Evolutionary conservation across 2,888 invertebrate species (phyloP).

Genomic region (Nasonovia ribisnigri): DNA sequence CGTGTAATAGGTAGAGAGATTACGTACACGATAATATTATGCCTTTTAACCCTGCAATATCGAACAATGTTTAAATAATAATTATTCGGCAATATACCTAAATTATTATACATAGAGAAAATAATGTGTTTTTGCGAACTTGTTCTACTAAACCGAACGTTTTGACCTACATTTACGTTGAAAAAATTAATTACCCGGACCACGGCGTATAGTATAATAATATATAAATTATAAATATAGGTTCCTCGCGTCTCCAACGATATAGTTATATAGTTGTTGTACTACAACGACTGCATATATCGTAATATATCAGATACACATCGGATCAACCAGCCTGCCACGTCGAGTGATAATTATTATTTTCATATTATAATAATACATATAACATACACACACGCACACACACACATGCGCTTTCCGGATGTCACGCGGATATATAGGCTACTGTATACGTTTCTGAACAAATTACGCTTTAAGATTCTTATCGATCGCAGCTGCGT

Average conservation of each 20-base stretch:
- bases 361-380: background rate
- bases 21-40: background rate
- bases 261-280: too few relatives aligned
- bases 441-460: slow-evolving; percentile 29
- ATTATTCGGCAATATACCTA: background rate
- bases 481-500: slow-evolving; percentile 24
- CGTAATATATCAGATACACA: background rate
- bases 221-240: background rate
- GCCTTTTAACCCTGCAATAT: background rate
- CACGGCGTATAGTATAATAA: background rate
- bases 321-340: background rate
- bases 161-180: background rate
- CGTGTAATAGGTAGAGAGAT: background rate
- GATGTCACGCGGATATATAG: slow-evolving; percentile 19
- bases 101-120: background rate
- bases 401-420: background rate
- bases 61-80: background rate
- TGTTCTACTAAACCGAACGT: background rate
- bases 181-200: slow-evolving; percentile 1
- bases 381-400: background rate
- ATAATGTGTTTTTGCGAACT: background rate
- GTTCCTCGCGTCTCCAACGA: background rate
- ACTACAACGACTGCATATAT: background rate
- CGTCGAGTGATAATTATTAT: background rate
- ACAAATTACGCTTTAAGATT: slow-evolving; percentile 59